Conservation (phyloP, 92 coral and sea anemone species). For the Virgularia gustaviana region DNA sequence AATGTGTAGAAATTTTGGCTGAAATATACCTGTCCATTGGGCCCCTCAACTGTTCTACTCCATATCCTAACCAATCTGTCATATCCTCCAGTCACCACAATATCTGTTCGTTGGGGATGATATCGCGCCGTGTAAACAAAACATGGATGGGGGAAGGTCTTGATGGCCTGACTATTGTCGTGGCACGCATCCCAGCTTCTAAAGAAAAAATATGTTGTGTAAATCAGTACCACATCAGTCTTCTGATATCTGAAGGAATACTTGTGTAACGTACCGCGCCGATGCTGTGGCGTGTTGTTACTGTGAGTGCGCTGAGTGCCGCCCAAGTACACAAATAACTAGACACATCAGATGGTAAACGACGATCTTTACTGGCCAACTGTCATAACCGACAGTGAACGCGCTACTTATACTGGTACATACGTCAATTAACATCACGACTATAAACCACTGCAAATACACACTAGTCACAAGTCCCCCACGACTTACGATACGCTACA, state of each 20-base stretch:
- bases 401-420: too few relatives aligned
- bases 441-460: too few relatives aligned
- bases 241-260: neutral
- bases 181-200: conserved; percentile 80
- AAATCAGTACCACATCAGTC: neutral
- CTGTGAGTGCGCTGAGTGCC: too few relatives aligned
- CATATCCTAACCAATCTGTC: conserved; percentile 88
- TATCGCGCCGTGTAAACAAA: conserved; percentile 93
- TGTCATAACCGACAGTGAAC: too few relatives aligned
- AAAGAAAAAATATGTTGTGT: neutral
- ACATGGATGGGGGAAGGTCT: conserved; percentile 91
- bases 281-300: too few relatives aligned
- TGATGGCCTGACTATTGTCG: conserved; percentile 74
- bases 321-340: too few relatives aligned
- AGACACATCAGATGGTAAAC: too few relatives aligned
- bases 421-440: too few relatives aligned
- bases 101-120: conserved; percentile 72
- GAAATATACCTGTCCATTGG: conserved; percentile 74
- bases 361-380: too few relatives aligned
- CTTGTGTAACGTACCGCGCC: too few relatives aligned
- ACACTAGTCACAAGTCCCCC: too few relatives aligned
- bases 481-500: too few relatives aligned
- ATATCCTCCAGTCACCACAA: conserved; percentile 93
- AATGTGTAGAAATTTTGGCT: neutral
- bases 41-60: conserved; percentile 79